These are phyloP conservation scores for Glossosoma conforme DNA, from an alignment of 1,140 invertebrate species.

Conservation along the genomic window DNA sequence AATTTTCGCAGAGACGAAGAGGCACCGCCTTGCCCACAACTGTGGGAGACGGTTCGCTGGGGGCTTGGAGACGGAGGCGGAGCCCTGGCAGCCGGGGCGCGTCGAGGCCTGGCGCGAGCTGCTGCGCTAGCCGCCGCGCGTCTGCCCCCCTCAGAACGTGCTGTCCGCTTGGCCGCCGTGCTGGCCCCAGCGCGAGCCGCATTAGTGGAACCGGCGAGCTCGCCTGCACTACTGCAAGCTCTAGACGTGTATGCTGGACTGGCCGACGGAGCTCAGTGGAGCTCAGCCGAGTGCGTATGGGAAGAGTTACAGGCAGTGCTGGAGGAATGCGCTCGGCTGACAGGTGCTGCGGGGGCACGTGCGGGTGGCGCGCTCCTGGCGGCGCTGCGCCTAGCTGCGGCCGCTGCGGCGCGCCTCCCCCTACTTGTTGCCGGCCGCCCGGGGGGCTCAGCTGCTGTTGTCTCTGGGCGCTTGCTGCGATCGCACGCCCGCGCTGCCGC, in stretches of 20 bases:
- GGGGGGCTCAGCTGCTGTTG: conserved; percentile 4
- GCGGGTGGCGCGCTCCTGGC: conserved; percentile 10
- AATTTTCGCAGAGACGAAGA: conserved; percentile 19
- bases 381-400: conserved; percentile 17
- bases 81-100: conserved; percentile 11
- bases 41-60: conserved; percentile 27
- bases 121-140: conserved; percentile 9
- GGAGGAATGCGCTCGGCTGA: conserved; percentile 1
- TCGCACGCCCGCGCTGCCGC: conserved; percentile 11
- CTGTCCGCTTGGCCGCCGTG: conserved; percentile 5
- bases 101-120: conserved; percentile 18
- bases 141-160: conserved; percentile 6
- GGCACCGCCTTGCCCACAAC: conserved; percentile 4
- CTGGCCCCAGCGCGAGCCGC: conserved; percentile 4
- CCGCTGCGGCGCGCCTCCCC: conserved; percentile 11
- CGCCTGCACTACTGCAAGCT: conserved; percentile 14
- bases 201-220: conserved; percentile 4
- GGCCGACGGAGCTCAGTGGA: conserved; percentile 23
- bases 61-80: conserved; percentile 19
- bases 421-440: conserved; percentile 6
- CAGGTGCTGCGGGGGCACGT: not conserved
- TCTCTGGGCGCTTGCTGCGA: conserved; percentile 9
- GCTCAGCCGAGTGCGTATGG: conserved; percentile 23
- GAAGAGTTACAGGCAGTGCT: conserved; percentile 17
- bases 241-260: conserved; percentile 26